phyloP scores from a whole-genome alignment of 2,888 invertebrate genomes.

The Hypomecis atomaria region DNA sequence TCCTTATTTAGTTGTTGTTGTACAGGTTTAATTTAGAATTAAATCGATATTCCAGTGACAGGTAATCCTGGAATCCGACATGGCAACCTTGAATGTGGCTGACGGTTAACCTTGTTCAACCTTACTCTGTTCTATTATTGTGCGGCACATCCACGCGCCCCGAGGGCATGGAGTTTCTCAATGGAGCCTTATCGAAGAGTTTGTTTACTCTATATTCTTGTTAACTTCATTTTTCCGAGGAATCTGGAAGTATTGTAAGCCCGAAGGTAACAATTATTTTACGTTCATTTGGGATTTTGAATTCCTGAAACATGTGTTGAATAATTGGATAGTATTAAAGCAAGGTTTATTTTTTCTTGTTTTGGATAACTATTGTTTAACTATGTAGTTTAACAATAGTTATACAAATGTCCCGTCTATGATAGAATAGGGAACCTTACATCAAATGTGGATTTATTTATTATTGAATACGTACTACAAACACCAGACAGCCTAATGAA shows the following conservation, averaged over 20 bases:
- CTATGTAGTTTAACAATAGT: too few relatives aligned
- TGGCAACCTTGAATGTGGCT: slow-evolving; percentile 23
- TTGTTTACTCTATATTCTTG: slow-evolving; percentile 29
- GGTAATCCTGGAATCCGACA: slow-evolving; percentile 7
- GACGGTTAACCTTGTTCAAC: slow-evolving; percentile 18
- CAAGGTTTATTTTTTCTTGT: too few relatives aligned
- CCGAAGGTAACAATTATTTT: slow-evolving; percentile 8
- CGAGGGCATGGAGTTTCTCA: slow-evolving; percentile 23
- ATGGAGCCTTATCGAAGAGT: slow-evolving; percentile 28
- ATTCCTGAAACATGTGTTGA: not conserved
- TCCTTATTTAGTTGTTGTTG: not conserved
- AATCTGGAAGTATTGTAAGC: slow-evolving; percentile 6
- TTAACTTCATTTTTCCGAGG: slow-evolving; percentile 12
- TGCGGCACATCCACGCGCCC: slow-evolving; percentile 18
- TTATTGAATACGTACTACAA: too few relatives aligned
- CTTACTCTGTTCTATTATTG: slow-evolving; percentile 25
- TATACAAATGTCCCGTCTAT: too few relatives aligned
- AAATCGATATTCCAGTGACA: slow-evolving; percentile 1
- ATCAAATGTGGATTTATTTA: too few relatives aligned
- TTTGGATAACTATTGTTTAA: too few relatives aligned
- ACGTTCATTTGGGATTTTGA: not conserved
- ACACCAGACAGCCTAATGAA: too few relatives aligned
- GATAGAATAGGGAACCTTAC: too few relatives aligned
- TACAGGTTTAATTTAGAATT: not conserved
- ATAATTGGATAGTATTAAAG: too few relatives aligned